phyloP scores from a whole-genome alignment of 2,888 invertebrate species.

The Drosophila hamatofila region DNA sequence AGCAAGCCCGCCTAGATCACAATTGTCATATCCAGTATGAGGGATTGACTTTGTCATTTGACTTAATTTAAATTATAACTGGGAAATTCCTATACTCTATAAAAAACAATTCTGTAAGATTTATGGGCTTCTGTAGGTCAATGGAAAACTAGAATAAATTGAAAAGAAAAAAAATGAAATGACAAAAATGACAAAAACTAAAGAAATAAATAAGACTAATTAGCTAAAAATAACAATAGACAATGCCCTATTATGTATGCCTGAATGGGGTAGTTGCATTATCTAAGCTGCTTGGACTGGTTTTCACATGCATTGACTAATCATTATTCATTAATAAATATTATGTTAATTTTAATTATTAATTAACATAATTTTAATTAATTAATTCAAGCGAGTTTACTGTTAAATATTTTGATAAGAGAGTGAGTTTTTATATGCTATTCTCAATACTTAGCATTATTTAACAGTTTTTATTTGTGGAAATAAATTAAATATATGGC shows the following conservation, averaged over 20 bases:
- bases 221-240: background rate
- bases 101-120: background rate
- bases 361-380: too few species aligned
- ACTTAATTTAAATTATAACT: constrained; percentile 13
- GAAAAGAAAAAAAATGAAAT: too few species aligned
- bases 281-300: background rate
- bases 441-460: background rate
- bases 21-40: constrained; percentile 3
- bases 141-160: background rate
- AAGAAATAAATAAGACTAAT: background rate
- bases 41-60: constrained; percentile 2
- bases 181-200: background rate
- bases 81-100: constrained; percentile 3
- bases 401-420: background rate
- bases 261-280: background rate
- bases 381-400: too few species aligned
- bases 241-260: background rate
- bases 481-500: too few species aligned
- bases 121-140: constrained; percentile 11
- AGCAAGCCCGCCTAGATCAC: constrained; percentile 28
- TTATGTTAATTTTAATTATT: too few species aligned
- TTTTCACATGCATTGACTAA: too few species aligned
- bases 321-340: too few species aligned
- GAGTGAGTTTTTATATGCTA: background rate
- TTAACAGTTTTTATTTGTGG: too few species aligned